Percentiles rank a stretch among this genome's conserved stretches.
phyloP scores from a whole-genome alignment of 2,797 vertebrate species.

The Pteropus rufus region DNA sequence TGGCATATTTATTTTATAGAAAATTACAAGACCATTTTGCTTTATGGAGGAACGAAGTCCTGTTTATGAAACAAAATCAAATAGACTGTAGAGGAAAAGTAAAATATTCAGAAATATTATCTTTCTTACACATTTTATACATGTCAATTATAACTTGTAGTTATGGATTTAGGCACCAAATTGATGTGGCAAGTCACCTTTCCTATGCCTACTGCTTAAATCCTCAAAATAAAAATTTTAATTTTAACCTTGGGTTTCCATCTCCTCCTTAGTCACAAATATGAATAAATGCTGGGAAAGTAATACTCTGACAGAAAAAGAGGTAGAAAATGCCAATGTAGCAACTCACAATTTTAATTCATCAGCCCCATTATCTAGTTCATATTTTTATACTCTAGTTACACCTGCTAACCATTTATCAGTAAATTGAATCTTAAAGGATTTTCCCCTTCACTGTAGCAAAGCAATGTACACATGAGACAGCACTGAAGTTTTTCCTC shows the following conservation, averaged over 20 bases:
- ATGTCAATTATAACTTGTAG: neutral
- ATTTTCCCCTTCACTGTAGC: neutral
- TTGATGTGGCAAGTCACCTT: conserved; percentile 55
- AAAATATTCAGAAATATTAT: conserved; percentile 45
- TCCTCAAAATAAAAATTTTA: conserved; percentile 22
- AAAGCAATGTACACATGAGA: conserved; percentile 56
- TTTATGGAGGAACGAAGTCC: conserved; percentile 67
- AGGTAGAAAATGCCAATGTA: conserved; percentile 77
- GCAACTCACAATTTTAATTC: conserved; percentile 42
- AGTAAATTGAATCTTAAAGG: conserved; percentile 55
- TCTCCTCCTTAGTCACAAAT: conserved; percentile 50
- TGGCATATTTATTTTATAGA: conserved; percentile 50
- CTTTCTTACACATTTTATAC: conserved; percentile 48
- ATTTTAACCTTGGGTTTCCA: conserved; percentile 25
- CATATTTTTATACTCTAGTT: neutral
- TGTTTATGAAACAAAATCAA: conserved; percentile 65
- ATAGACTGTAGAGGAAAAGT: neutral
- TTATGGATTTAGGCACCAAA: conserved; percentile 45
- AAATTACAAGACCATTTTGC: conserved; percentile 61
- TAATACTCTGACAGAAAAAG: conserved; percentile 75
- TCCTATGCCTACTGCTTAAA: neutral
- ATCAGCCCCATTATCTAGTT: conserved; percentile 15
- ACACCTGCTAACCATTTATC: conserved; percentile 54
- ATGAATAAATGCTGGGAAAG: conserved; percentile 58
- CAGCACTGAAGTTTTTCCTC: conserved; percentile 70